Base-by-base conservation (phyloP, 2,113 vertebrate genomes). In the Triplophysa siluroides region DNA sequence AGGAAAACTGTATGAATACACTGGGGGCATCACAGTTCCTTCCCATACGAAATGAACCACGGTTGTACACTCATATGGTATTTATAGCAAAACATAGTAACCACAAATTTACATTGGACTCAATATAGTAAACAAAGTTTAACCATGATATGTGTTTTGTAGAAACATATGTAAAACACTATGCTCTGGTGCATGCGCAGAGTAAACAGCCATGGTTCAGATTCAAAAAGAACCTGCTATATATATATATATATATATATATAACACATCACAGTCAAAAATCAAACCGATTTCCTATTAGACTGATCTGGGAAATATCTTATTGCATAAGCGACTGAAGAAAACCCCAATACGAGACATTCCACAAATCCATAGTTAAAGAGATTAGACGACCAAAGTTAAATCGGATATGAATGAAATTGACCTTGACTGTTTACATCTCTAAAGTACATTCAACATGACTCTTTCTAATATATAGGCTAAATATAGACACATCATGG, bases 311-410 rank as follows among this genome's bases (percentile, higher is more conserved):
- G 16, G 66, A 13, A n/a, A 81, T 50, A 68, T 70, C 6, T 24
- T n/a, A 70, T 71, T 81, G 58, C 67, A 78, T 79, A 38, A 26
- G 47, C 16, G 14, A 18, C 50, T 19, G 50, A 54, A 45, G 43
- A 54, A 54, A 54, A 47, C 47, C 13, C 78, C 54, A 47, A 78
- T 14, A 47, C 54, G 68, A 85, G 72, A 50, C 74, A 86, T 74
- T 79, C 80, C 79, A 45, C 69, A 82, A 82, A 87, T 86, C 38
- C 12, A 19, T 4, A 6, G 62, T 70, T 87, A 87, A 88, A 45
- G 68, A 82, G 89, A 91, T 91, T 89, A 89, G 1, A 47, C 1
- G 5, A 2, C 4, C 26, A 29, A 29, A 29, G 26, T 29, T 58
- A 71, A 84, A 85, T 67, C 67, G 54, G 79, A 41, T 14, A 24